These are phyloP conservation scores for Biston betularia DNA, from an alignment of 2,888 invertebrate genomes.

Conservation along the genomic window DNA sequence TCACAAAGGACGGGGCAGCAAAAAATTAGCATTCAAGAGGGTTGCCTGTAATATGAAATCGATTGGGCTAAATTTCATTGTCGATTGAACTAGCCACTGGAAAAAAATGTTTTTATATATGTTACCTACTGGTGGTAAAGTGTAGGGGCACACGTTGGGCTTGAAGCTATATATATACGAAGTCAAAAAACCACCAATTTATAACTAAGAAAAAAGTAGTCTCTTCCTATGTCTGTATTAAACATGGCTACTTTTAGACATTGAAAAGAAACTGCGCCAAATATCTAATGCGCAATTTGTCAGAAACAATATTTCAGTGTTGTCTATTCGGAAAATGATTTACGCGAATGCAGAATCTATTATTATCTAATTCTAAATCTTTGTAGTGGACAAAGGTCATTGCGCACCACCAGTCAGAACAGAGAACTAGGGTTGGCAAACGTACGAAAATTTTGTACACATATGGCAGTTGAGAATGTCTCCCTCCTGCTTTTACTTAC, in stretches of 20 bases:
- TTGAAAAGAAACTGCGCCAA: neutral
- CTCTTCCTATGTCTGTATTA: no score
- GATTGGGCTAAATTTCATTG: constrained; percentile 43
- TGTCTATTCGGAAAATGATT: neutral
- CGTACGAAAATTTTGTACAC: neutral
- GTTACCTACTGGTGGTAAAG: neutral
- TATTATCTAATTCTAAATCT: constrained; percentile 3
- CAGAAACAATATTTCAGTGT: neutral
- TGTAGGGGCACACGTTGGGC: neutral
- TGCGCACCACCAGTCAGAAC: neutral
- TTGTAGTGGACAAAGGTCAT: neutral
- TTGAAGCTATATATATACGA: no score
- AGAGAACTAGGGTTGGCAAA: neutral
- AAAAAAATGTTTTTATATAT: constrained; percentile 27
- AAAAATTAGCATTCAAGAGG: constrained; percentile 42
- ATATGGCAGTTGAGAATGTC: no score
- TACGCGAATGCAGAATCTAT: constrained; percentile 8
- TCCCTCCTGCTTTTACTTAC: no score
- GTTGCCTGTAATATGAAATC: constrained; percentile 35
- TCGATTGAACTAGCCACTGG: constrained; percentile 30
- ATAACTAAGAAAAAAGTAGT: neutral
- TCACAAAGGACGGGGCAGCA: constrained; percentile 34
- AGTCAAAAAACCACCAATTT: neutral
- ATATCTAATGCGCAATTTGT: constrained; percentile 25
- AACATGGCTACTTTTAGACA: neutral